Percentiles rank a stretch among this genome's conserved stretches.
phyloP scores from a whole-genome alignment of 2,888 invertebrate species.

The Drosophila peninsularis region DNA sequence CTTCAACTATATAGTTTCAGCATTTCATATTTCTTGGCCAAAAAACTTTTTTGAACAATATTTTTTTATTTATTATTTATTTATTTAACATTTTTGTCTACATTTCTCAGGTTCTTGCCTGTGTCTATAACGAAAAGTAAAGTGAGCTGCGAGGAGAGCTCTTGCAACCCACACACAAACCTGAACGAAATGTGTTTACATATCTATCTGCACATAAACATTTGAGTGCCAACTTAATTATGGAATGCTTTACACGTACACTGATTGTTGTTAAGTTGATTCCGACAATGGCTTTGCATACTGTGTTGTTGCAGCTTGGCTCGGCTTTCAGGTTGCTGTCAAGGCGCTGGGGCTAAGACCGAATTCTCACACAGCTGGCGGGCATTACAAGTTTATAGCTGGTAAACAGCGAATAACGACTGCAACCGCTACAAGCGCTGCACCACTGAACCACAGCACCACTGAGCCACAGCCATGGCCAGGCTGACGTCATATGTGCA shows the following conservation, averaged over 20 bases:
- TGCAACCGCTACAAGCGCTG: conserved; percentile 28
- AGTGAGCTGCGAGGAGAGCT: conserved; percentile 9
- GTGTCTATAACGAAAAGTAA: background rate
- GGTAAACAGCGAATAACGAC: conserved; percentile 36
- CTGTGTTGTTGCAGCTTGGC: conserved; percentile 1
- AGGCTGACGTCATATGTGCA: conserved; percentile 72
- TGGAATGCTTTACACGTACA: conserved; percentile 35
- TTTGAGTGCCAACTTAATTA: conserved; percentile 38
- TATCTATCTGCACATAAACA: conserved; percentile 6
- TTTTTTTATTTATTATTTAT: too few species aligned
- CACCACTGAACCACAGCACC: conserved; percentile 40
- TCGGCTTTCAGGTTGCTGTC: conserved; percentile 50
- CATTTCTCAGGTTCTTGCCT: too few species aligned
- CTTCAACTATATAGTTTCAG: too few species aligned
- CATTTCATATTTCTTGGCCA: background rate
- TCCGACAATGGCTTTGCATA: conserved; percentile 28
- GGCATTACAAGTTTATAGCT: conserved; percentile 72
- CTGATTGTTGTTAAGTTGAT: conserved; percentile 32
- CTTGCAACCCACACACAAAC: conserved; percentile 4
- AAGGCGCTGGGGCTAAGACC: conserved; percentile 45
- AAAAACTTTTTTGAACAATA: background rate
- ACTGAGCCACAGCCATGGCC: conserved; percentile 69
- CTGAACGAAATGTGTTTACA: background rate
- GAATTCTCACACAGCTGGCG: conserved; percentile 68
- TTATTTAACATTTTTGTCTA: too few species aligned